Evolutionary conservation across 2,888 invertebrate genomes (phyloP).

Genomic region (Selenia dentaria): DNA sequence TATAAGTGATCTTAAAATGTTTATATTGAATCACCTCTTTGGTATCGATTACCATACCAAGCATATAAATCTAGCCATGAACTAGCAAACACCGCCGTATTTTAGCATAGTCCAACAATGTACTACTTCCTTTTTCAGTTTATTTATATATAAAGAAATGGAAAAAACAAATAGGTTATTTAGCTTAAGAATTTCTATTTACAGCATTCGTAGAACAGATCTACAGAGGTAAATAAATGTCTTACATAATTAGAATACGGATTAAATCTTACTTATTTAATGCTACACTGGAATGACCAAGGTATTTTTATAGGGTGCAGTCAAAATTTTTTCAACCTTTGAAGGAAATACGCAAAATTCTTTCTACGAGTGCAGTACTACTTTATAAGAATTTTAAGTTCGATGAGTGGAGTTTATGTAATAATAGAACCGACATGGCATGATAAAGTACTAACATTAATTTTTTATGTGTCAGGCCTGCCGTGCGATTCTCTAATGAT

Average conservation of each 20-base stretch:
- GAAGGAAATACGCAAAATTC: not conserved
- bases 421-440: too few species aligned
- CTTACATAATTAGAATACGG: conserved; percentile 4
- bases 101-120: not conserved
- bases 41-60: not conserved
- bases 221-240: not conserved
- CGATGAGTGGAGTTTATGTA: too few species aligned
- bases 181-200: conserved; percentile 11
- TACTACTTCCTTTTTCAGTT: not conserved
- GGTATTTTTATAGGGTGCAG: conserved; percentile 1
- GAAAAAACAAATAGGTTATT: conserved; percentile 3
- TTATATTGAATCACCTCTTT: not conserved
- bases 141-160: not conserved
- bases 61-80: not conserved
- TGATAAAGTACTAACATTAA: too few species aligned
- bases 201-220: conserved; percentile 2
- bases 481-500: too few species aligned
- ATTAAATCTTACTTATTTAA: conserved; percentile 6
- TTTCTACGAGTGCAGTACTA: not conserved
- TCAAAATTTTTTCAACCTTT: not conserved
- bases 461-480: too few species aligned
- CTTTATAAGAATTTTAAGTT: too few species aligned
- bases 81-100: not conserved
- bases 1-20: too few species aligned
- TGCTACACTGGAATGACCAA: not conserved